These are phyloP conservation scores for Podarcis muralis DNA, from an alignment of 2,113 vertebrate species.

Conservation along the genomic window DNA sequence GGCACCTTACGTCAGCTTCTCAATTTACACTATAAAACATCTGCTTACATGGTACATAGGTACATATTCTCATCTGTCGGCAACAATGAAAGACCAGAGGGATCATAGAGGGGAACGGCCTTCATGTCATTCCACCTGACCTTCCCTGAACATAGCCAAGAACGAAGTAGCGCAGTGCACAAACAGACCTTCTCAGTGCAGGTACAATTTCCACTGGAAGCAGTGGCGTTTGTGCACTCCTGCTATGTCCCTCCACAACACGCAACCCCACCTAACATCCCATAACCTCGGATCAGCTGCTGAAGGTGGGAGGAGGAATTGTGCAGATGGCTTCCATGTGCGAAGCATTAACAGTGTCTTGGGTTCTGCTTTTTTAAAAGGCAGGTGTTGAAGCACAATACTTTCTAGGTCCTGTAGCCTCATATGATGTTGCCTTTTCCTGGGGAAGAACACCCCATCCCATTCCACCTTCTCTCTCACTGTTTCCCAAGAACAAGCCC, in stretches of 20 bases:
- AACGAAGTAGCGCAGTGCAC: background rate
- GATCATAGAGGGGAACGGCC: background rate
- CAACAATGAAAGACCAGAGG: background rate
- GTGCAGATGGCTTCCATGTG: background rate
- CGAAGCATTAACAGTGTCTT: background rate
- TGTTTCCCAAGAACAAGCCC: background rate
- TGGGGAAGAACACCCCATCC: background rate
- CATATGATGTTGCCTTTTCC: background rate
- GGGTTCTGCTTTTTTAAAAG: background rate
- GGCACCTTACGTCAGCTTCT: background rate
- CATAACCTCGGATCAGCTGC: background rate
- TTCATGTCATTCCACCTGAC: background rate
- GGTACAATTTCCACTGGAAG: too few relatives aligned
- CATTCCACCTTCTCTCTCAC: background rate
- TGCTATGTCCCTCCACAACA: background rate
- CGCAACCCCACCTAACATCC: background rate
- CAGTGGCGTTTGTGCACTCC: background rate
- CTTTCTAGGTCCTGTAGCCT: background rate
- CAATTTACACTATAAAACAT: background rate
- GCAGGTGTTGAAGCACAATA: background rate
- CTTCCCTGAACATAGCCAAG: background rate
- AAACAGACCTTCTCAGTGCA: background rate
- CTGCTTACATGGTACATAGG: background rate
- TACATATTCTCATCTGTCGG: background rate
- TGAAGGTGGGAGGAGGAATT: background rate